Percentiles rank a stretch among this genome's conserved stretches.
phyloP scores from a whole-genome alignment of 2,888 invertebrate species.

The Schizaphis graminum region DNA sequence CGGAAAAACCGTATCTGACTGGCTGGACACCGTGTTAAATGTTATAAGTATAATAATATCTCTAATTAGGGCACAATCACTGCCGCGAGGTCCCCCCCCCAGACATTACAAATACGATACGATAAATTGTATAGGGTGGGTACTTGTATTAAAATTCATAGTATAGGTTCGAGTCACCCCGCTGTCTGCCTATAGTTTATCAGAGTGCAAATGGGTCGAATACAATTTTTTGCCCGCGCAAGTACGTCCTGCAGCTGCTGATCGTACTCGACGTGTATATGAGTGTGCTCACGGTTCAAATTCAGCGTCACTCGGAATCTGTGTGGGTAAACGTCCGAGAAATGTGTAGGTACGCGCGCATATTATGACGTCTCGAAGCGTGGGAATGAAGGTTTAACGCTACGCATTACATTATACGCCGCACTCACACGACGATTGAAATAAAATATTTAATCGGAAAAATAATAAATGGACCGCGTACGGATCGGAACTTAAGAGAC shows the following conservation, averaged over 20 bases:
- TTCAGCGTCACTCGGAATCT: background rate
- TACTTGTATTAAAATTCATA: background rate
- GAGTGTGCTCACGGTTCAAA: background rate
- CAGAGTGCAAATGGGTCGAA: background rate
- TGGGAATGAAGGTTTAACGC: background rate
- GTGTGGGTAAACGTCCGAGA: background rate
- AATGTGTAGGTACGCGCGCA: background rate
- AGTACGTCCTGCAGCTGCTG: background rate
- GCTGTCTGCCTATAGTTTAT: background rate
- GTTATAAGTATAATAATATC: background rate
- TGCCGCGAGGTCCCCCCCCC: background rate
- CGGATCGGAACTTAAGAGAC: background rate
- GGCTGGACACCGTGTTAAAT: background rate
- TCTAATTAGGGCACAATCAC: background rate
- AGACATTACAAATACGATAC: background rate
- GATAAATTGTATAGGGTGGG: background rate
- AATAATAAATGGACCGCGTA: background rate
- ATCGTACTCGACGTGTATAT: background rate
- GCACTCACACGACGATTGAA: background rate
- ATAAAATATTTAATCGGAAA: conserved; percentile 5
- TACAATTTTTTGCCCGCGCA: background rate
- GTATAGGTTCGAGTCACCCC: background rate
- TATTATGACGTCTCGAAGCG: background rate
- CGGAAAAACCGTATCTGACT: background rate
- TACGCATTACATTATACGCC: background rate